Conservation (phyloP, 2,888 invertebrate species). For the Lycia hirtaria region DNA sequence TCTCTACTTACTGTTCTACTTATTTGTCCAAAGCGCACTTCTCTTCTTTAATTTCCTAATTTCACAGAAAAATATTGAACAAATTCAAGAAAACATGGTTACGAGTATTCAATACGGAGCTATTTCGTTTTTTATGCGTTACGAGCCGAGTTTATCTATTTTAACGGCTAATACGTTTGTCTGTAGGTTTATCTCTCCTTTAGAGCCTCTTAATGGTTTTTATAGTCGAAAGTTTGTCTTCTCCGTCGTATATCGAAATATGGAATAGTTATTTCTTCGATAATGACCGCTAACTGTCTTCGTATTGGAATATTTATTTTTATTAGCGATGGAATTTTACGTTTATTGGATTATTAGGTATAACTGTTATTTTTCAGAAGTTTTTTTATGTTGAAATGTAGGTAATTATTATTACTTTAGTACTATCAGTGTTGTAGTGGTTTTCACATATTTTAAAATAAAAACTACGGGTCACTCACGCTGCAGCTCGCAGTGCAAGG, state of each 20-base stretch:
- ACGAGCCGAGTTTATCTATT: slow-evolving; percentile 58
- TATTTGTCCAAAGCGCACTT: no score
- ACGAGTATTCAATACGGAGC: slow-evolving; percentile 57
- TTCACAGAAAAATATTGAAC: not conserved
- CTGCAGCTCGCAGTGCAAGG: no score
- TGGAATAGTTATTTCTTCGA: slow-evolving; percentile 56
- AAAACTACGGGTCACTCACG: no score
- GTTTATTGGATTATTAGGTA: slow-evolving; percentile 18
- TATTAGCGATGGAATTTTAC: slow-evolving; percentile 12
- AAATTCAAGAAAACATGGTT: not conserved
- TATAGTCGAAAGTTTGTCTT: slow-evolving; percentile 67
- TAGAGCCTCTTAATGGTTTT: slow-evolving; percentile 68
- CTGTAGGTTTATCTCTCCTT: slow-evolving; percentile 59
- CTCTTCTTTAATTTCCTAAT: no score
- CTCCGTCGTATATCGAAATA: slow-evolving; percentile 57
- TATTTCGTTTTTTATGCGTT: slow-evolving; percentile 56
- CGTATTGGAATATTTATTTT: slow-evolving; percentile 39
- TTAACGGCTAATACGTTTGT: slow-evolving; percentile 64
- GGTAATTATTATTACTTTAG: no score
- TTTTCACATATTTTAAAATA: no score
- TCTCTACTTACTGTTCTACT: no score
- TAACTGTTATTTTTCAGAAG: not conserved
- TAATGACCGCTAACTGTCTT: slow-evolving; percentile 35
- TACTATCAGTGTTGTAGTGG: no score
- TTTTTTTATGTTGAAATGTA: not conserved